These are phyloP conservation scores for Thalassophryne amazonica DNA, from an alignment of 2,797 vertebrate species.

Conservation along the genomic window DNA sequence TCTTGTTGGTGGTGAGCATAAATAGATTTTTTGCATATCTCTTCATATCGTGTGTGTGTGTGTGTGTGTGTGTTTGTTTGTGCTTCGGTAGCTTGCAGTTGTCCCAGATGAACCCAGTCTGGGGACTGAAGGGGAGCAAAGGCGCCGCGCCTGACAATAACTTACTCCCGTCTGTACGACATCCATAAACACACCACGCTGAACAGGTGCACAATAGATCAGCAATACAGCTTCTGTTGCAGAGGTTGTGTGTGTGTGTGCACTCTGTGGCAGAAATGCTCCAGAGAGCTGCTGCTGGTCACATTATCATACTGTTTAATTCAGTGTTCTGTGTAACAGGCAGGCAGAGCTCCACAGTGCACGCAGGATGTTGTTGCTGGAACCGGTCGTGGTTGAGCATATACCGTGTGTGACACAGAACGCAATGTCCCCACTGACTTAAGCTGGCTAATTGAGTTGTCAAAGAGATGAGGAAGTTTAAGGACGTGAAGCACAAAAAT, in stretches of 20 bases:
- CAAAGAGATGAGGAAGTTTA: slow-evolving; percentile 69
- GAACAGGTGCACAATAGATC: slow-evolving; percentile 56
- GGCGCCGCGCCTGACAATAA: slow-evolving; percentile 48
- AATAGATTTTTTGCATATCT: background rate
- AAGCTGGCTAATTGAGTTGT: slow-evolving; percentile 71
- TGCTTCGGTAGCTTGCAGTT: slow-evolving; percentile 48
- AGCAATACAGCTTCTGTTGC: slow-evolving; percentile 46
- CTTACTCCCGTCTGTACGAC: slow-evolving; percentile 67
- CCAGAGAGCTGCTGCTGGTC: slow-evolving; percentile 56
- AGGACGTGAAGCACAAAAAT: slow-evolving; percentile 29
- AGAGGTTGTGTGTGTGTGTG: slow-evolving; percentile 2
- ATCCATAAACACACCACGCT: slow-evolving; percentile 61
- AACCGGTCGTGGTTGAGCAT: slow-evolving; percentile 14
- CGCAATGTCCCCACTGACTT: slow-evolving; percentile 53
- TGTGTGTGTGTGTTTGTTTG: background rate
- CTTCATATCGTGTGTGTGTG: background rate
- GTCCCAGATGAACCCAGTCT: slow-evolving; percentile 58
- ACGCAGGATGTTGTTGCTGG: slow-evolving; percentile 33
- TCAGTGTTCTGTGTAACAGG: slow-evolving; percentile 36
- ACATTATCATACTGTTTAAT: slow-evolving; percentile 69
- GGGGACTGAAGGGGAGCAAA: slow-evolving; percentile 27
- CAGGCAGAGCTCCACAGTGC: slow-evolving; percentile 15
- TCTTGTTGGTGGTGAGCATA: background rate
- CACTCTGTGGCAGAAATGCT: slow-evolving; percentile 41
- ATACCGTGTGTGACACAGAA: slow-evolving; percentile 51